A percentile compares a stretch with the other conserved stretches of the same genome.
phyloP scores from a whole-genome alignment of 2,888 invertebrate species.

The Metopia argyrocephala region DNA sequence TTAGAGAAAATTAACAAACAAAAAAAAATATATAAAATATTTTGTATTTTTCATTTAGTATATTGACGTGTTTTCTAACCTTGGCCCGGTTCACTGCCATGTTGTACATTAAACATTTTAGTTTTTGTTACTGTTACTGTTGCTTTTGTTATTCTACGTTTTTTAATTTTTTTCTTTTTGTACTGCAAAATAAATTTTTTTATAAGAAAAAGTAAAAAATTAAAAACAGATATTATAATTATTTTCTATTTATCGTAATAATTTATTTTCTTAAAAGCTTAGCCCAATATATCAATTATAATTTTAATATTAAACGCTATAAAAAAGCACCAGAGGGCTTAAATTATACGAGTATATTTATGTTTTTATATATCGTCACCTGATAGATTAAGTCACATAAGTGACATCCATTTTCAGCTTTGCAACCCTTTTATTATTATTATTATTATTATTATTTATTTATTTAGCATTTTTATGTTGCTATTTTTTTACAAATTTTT shows the following conservation, averaged over 20 bases:
- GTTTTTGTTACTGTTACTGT: constrained; percentile 13
- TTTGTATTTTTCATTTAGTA: constrained; percentile 63
- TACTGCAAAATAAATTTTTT: constrained; percentile 50
- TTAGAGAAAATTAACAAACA: constrained; percentile 9
- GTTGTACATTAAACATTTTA: constrained; percentile 40
- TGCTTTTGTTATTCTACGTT: constrained; percentile 9
- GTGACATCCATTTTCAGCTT: too few relatives aligned
- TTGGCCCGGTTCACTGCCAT: constrained; percentile 74
- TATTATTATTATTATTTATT: too few relatives aligned
- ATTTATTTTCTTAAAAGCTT: constrained; percentile 27
- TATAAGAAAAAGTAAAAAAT: constrained; percentile 36
- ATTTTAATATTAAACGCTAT: too few relatives aligned
- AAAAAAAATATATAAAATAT: constrained; percentile 47
- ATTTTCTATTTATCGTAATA: constrained; percentile 21
- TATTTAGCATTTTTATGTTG: too few relatives aligned
- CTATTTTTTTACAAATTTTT: too few relatives aligned
- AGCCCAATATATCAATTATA: background rate
- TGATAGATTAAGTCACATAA: too few relatives aligned
- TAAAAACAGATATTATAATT: constrained; percentile 13
- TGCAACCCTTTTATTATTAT: too few relatives aligned
- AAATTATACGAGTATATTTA: too few relatives aligned
- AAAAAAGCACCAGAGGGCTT: too few relatives aligned
- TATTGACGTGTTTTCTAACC: constrained; percentile 77
- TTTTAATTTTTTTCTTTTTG: constrained; percentile 39
- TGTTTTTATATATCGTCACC: too few relatives aligned